A percentile compares a stretch with the other conserved stretches of the same genome.
These are phyloP conservation scores for Sipha flava DNA, from an alignment of 1,140 invertebrate species.

Conservation along the genomic window DNA sequence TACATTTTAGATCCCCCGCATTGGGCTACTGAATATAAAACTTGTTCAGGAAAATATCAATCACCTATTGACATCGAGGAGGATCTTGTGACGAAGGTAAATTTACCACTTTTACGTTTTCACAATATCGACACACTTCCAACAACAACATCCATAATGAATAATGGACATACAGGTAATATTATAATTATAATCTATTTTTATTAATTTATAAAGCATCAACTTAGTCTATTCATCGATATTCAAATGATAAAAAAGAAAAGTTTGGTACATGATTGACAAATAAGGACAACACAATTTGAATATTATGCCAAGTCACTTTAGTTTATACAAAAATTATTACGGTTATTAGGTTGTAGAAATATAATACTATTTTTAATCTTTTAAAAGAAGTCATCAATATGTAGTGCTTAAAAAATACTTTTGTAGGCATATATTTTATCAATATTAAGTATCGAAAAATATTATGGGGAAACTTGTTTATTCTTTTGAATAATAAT, in stretches of 20 bases:
- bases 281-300: background rate
- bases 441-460: too few species aligned
- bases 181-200: background rate
- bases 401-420: too few species aligned
- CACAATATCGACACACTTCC: constrained; percentile 51
- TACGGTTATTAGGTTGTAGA: background rate
- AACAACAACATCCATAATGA: constrained; percentile 50
- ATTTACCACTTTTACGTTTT: constrained; percentile 50
- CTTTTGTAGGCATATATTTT: too few species aligned
- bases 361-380: background rate
- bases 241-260: background rate
- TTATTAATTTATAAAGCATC: background rate
- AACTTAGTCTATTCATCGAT: background rate
- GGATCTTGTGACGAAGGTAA: constrained; percentile 52
- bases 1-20: constrained; percentile 53
- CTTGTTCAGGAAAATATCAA: constrained; percentile 67
- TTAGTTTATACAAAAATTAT: too few species aligned
- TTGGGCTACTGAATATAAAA: constrained; percentile 58
- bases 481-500: too few species aligned
- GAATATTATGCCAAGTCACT: background rate
- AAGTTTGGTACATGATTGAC: too few species aligned
- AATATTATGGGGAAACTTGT: too few species aligned
- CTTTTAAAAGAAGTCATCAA: too few species aligned
- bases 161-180: constrained; percentile 69
- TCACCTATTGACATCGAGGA: constrained; percentile 74